Conservation (phyloP, 1,140 invertebrate species). For the Drosophila mayri region DNA sequence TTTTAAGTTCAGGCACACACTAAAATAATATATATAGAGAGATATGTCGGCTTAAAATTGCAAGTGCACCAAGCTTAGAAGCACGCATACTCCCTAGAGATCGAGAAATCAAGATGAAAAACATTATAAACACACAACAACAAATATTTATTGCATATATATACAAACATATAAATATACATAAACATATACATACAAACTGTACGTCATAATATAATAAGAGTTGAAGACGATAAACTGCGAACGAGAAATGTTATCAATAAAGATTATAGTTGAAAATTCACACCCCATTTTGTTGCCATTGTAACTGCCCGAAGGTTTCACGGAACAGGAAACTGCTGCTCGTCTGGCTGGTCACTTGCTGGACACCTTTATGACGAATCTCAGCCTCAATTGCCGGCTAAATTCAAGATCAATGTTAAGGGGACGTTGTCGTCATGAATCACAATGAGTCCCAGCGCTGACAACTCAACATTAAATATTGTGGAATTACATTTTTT, state of each 20-base stretch:
- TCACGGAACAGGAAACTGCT: slow-evolving; percentile 65
- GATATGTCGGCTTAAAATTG: slow-evolving; percentile 51
- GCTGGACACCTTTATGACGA: slow-evolving; percentile 26
- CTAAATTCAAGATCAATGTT: slow-evolving; percentile 79
- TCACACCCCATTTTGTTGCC: slow-evolving; percentile 38
- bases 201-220: slow-evolving; percentile 69
- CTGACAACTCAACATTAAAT: slow-evolving; percentile 30
- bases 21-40: slow-evolving; percentile 27
- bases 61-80: slow-evolving; percentile 47
- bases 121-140: slow-evolving; percentile 39
- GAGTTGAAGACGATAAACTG: slow-evolving; percentile 71
- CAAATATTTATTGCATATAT: slow-evolving; percentile 75
- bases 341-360: slow-evolving; percentile 18
- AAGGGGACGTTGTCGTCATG: slow-evolving; percentile 46
- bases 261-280: slow-evolving; percentile 84
- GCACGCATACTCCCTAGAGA: slow-evolving; percentile 57
- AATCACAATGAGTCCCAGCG: slow-evolving; percentile 72
- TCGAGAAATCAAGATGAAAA: slow-evolving; percentile 22
- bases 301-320: slow-evolving; percentile 49
- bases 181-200: slow-evolving; percentile 56
- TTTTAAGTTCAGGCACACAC: slow-evolving; percentile 48
- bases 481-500: slow-evolving; percentile 24
- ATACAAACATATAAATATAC: slow-evolving; percentile 25
- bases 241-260: slow-evolving; percentile 78
- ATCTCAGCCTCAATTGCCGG: slow-evolving; percentile 57